A percentile compares a stretch with the other conserved stretches of the same genome.
These are phyloP conservation scores for Pseudococcus longispinus DNA, from an alignment of 2,888 invertebrate genomes.

Conservation along the genomic window DNA sequence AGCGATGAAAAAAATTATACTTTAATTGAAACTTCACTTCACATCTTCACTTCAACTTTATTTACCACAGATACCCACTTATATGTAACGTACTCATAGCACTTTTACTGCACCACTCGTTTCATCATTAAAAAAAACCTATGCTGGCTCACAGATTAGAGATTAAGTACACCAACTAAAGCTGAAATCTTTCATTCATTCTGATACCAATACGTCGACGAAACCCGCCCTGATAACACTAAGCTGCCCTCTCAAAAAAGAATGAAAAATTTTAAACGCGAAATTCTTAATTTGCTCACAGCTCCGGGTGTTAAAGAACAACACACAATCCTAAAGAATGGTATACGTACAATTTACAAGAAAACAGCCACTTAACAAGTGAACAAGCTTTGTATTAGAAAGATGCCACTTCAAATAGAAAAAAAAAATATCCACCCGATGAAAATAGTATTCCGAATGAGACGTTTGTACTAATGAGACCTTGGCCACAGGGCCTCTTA, in stretches of 20 bases:
- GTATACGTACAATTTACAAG: slow-evolving; percentile 11
- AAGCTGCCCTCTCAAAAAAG: background rate
- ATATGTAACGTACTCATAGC: too few species aligned
- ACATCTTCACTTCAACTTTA: too few species aligned
- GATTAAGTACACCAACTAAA: background rate
- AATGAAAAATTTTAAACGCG: slow-evolving; percentile 19
- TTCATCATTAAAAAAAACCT: background rate
- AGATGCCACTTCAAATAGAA: slow-evolving; percentile 36
- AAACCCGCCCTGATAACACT: background rate
- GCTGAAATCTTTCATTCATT: background rate
- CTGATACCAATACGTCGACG: background rate
- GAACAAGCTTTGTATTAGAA: slow-evolving; percentile 46
- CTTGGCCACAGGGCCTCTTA: slow-evolving; percentile 56
- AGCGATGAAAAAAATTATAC: too few species aligned
- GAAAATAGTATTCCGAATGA: slow-evolving; percentile 52
- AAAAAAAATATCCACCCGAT: slow-evolving; percentile 43
- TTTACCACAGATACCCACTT: too few species aligned
- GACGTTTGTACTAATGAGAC: slow-evolving; percentile 55
- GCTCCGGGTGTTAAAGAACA: slow-evolving; percentile 35
- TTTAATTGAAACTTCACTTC: too few species aligned
- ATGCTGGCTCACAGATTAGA: background rate
- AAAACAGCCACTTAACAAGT: slow-evolving; percentile 45
- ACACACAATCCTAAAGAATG: slow-evolving; percentile 18
- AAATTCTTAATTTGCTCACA: slow-evolving; percentile 42
- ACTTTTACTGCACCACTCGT: background rate